Conservation (phyloP, 2,888 invertebrate species). For the Nomada ruficornis region DNA sequence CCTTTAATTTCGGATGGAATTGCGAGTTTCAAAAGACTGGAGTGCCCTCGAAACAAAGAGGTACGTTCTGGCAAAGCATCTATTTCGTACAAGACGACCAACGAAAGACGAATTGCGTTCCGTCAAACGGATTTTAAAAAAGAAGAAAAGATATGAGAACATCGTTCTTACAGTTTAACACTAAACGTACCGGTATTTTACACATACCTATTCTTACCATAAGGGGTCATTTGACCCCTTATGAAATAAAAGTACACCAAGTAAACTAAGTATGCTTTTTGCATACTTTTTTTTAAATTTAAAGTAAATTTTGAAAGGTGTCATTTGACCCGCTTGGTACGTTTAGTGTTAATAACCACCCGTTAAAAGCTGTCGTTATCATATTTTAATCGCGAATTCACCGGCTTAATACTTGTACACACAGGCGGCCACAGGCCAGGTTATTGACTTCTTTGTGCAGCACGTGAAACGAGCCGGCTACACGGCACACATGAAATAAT, state of each 20-base stretch:
- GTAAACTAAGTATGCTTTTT: too few species aligned
- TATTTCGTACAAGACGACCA: too few species aligned
- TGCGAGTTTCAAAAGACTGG: too few species aligned
- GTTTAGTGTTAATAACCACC: not conserved
- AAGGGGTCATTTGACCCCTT: too few species aligned
- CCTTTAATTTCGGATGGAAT: not conserved
- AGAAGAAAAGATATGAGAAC: not conserved
- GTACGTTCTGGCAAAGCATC: not conserved
- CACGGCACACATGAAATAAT: conserved; percentile 47
- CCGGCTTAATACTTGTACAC: conserved; percentile 1
- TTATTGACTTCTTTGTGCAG: conserved; percentile 58
- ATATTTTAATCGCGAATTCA: conserved; percentile 48
- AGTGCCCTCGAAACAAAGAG: not conserved
- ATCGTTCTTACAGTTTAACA: too few species aligned
- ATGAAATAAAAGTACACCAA: too few species aligned
- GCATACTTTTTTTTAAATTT: too few species aligned
- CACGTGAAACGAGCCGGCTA: conserved; percentile 40
- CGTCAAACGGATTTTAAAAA: not conserved
- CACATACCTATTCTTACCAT: too few species aligned
- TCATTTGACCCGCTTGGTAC: too few species aligned
- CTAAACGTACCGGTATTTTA: too few species aligned
- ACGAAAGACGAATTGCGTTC: not conserved
- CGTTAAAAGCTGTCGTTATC: conserved; percentile 38
- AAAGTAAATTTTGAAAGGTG: too few species aligned
- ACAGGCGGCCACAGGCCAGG: conserved; percentile 38